Evolutionary conservation across 2,113 vertebrate genomes (phyloP).

Genomic region (Dipodomys ordii): DNA sequence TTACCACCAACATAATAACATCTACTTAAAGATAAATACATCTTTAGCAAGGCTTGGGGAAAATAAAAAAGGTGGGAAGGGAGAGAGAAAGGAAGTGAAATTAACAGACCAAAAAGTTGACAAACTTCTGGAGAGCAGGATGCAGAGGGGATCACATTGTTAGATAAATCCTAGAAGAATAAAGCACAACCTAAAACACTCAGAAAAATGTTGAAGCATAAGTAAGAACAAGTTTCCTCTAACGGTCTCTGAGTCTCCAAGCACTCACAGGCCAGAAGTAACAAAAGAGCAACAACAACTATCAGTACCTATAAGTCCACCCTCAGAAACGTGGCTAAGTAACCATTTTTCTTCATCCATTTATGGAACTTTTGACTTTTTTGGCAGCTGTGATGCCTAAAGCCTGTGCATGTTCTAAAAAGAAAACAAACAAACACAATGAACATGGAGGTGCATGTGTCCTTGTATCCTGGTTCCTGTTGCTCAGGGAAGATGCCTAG

Average conservation of each 20-base stretch:
- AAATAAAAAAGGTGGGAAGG: background rate
- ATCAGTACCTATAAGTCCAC: background rate
- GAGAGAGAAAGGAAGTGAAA: background rate
- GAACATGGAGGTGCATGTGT: no score
- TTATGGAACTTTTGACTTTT: background rate
- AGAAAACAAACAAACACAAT: background rate
- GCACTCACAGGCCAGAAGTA: background rate
- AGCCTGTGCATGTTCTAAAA: background rate
- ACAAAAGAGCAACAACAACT: background rate
- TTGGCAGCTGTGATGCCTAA: background rate
- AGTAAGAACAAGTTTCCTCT: background rate
- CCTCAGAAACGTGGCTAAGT: background rate
- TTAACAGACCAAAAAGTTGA: slow-evolving; percentile 12
- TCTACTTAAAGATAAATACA: slow-evolving; percentile 47
- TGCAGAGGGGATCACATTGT: background rate
- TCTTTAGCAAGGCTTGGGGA: background rate
- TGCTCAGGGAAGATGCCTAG: no score
- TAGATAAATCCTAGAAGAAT: background rate
- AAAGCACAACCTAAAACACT: slow-evolving; percentile 11
- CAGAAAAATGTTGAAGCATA: background rate
- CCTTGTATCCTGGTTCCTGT: no score
- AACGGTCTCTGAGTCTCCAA: background rate
- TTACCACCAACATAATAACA: slow-evolving; percentile 9
- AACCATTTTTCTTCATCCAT: background rate
- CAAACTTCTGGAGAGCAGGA: slow-evolving; percentile 2